phyloP scores from a whole-genome alignment of 2,888 invertebrate species.

The Conchocele bisecta region DNA sequence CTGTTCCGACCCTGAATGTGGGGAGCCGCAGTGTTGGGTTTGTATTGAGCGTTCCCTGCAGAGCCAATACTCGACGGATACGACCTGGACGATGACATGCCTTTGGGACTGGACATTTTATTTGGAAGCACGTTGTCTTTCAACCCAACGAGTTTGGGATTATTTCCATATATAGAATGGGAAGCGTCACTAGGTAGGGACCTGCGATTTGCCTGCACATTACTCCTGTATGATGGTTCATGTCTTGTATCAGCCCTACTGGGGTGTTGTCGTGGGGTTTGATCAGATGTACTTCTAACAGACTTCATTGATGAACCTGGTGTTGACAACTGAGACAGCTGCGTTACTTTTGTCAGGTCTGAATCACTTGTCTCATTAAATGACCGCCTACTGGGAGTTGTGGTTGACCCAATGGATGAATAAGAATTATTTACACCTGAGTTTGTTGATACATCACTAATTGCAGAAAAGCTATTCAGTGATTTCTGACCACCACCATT shows the following conservation, averaged over 20 bases:
- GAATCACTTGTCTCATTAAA: constrained; percentile 35
- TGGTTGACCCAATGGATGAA: constrained; percentile 32
- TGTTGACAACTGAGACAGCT: constrained; percentile 44
- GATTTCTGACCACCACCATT: constrained; percentile 7
- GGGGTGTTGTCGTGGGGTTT: constrained; percentile 12
- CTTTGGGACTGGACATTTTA: constrained; percentile 8
- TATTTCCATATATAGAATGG: constrained; percentile 7
- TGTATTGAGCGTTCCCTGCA: constrained; percentile 27
- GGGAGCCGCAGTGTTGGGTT: neutral
- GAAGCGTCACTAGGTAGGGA: constrained; percentile 48
- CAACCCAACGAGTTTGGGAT: no score
- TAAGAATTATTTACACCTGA: constrained; percentile 21
- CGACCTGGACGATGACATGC: constrained; percentile 58
- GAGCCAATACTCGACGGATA: constrained; percentile 67
- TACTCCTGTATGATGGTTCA: constrained; percentile 54
- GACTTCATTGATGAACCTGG: constrained; percentile 8
- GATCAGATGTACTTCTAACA: neutral
- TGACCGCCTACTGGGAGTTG: constrained; percentile 41
- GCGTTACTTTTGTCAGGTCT: constrained; percentile 52
- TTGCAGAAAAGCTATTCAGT: constrained; percentile 9
- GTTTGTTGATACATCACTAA: neutral
- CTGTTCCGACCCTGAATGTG: constrained; percentile 1
- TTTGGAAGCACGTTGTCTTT: no score
- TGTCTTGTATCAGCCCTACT: constrained; percentile 46
- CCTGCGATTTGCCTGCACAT: constrained; percentile 34